A percentile compares a stretch with the other conserved stretches of the same genome.
Conservation (phyloP, 2,797 vertebrate species). For the Perodicticus potto region DNA sequence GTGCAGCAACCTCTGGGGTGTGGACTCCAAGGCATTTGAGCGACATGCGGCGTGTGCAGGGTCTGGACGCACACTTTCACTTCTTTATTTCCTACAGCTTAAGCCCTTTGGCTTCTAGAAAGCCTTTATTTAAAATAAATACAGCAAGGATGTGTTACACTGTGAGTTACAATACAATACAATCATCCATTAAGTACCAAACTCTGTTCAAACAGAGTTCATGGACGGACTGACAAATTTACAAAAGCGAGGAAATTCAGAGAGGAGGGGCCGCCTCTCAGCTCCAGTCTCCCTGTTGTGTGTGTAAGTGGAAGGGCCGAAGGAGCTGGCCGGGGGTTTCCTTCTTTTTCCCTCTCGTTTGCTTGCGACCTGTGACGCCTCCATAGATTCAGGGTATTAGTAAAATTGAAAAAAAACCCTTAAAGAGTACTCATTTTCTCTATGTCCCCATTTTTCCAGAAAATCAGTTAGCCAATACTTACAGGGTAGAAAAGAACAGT, state of each 20-base stretch:
- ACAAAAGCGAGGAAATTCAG: slow-evolving; percentile 76
- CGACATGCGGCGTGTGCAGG: slow-evolving; percentile 42
- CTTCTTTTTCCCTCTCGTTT: not conserved
- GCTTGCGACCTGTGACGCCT: not conserved
- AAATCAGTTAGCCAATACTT: not conserved
- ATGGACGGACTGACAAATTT: slow-evolving; percentile 69
- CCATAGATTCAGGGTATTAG: not conserved
- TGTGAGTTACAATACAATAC: slow-evolving; percentile 77
- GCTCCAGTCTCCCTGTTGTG: slow-evolving; percentile 66
- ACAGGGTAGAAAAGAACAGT: not conserved
- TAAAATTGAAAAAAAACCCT: not conserved
- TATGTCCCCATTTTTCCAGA: not conserved
- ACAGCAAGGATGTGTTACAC: slow-evolving; percentile 82
- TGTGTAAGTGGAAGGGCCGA: not conserved
- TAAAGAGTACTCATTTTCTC: not conserved
- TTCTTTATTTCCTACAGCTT: slow-evolving; percentile 80
- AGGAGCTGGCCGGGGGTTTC: not conserved
- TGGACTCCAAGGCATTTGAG: slow-evolving; percentile 82
- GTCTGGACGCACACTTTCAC: slow-evolving; percentile 64
- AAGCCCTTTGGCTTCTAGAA: slow-evolving; percentile 80
- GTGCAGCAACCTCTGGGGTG: slow-evolving; percentile 80
- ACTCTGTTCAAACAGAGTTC: slow-evolving; percentile 82
- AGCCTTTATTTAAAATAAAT: slow-evolving; percentile 83
- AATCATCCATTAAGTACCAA: slow-evolving; percentile 80
- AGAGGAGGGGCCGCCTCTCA: slow-evolving; percentile 72